phyloP scores from a whole-genome alignment of 2,797 vertebrate species.

The Merluccius polli region DNA sequence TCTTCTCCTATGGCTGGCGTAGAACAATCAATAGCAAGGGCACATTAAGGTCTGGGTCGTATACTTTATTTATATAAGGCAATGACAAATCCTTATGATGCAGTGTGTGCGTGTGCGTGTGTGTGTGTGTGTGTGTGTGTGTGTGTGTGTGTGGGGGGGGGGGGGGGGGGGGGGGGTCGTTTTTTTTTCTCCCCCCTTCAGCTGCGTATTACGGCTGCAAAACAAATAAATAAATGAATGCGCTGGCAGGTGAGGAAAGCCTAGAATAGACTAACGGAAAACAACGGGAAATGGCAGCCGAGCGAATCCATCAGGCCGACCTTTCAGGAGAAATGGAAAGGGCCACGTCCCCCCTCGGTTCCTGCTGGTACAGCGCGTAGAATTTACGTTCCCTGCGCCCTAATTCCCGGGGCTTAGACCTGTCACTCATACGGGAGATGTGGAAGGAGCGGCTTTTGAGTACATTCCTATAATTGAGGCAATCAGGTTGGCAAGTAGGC shows the following conservation, averaged over 20 bases:
- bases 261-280: slow-evolving; percentile 57
- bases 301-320: slow-evolving; percentile 70
- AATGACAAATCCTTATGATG: slow-evolving; percentile 73
- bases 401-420: slow-evolving; percentile 41
- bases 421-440: slow-evolving; percentile 62
- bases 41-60: slow-evolving; percentile 71
- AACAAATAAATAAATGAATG: slow-evolving; percentile 64
- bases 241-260: slow-evolving; percentile 24
- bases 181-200: background rate
- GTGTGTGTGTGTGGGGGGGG: too few species aligned
- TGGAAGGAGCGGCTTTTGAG: background rate
- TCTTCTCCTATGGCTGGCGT: slow-evolving; percentile 41
- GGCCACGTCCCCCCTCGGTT: slow-evolving; percentile 37
- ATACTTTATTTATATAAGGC: slow-evolving; percentile 74
- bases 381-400: slow-evolving; percentile 53
- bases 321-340: slow-evolving; percentile 65
- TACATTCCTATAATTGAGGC: background rate
- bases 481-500: background rate
- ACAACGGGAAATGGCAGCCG: slow-evolving; percentile 60
- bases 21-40: slow-evolving; percentile 73
- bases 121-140: too few species aligned
- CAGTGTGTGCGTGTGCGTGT: slow-evolving; percentile 61
- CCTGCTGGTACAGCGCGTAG: slow-evolving; percentile 70
- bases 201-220: slow-evolving; percentile 54
- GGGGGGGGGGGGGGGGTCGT: background rate